Evolutionary conservation across 2,888 invertebrate genomes (phyloP).

Genomic region (Cerastis leucographa): DNA sequence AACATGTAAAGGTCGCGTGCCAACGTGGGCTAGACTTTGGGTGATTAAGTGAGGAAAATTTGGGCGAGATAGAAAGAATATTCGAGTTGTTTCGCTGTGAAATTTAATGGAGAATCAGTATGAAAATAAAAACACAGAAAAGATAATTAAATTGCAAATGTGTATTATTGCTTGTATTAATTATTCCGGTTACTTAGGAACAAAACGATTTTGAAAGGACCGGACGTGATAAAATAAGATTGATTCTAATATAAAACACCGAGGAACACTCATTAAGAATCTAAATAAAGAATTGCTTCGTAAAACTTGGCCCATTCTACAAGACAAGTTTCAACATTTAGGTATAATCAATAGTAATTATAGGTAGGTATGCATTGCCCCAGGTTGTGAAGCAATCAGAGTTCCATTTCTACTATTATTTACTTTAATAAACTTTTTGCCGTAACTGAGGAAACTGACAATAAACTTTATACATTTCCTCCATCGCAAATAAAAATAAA

Average conservation of each 20-base stretch:
- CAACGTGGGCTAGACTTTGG: background rate
- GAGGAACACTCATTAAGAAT: conserved; percentile 3
- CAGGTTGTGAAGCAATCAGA: background rate
- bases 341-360: background rate
- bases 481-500: conserved; percentile 30
- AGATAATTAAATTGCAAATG: background rate
- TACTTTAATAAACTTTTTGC: conserved; percentile 26
- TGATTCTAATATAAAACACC: background rate
- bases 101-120: background rate
- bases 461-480: conserved; percentile 41
- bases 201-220: background rate
- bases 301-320: background rate
- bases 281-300: background rate
- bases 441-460: conserved; percentile 18
- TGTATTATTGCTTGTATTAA: background rate
- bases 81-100: background rate
- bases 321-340: background rate
- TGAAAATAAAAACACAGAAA: background rate
- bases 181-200: background rate
- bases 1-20: conserved; percentile 26
- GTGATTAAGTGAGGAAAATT: background rate
- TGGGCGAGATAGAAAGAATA: background rate
- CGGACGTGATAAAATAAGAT: background rate
- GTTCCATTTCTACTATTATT: conserved; percentile 7
- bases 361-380: background rate